phyloP scores from a whole-genome alignment of 2,797 vertebrate genomes.

The Cichlasoma orientale region DNA sequence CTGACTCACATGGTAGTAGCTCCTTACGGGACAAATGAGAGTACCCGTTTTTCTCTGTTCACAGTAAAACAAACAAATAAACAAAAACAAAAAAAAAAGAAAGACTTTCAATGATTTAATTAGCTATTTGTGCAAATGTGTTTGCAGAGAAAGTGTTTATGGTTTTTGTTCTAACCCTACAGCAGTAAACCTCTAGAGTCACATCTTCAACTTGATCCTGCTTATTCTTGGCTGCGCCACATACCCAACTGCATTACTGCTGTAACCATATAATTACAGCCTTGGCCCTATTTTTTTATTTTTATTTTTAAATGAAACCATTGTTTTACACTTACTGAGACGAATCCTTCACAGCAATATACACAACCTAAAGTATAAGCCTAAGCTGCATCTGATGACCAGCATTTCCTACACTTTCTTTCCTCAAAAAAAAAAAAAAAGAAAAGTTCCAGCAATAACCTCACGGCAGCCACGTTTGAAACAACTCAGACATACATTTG shows the following conservation, averaged over 20 bases:
- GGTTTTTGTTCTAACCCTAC: not conserved
- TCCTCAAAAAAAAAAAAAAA: not conserved
- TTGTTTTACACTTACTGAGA: not conserved
- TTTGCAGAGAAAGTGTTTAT: not conserved
- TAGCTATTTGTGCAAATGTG: not conserved
- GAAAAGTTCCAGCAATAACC: not conserved
- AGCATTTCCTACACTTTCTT: not conserved
- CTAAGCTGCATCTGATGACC: not conserved
- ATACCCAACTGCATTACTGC: constrained; percentile 3
- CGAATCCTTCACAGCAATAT: not conserved
- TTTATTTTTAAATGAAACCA: not conserved
- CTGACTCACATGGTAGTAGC: not conserved
- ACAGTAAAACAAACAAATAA: not conserved
- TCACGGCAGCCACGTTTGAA: not conserved
- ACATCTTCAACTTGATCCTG: constrained; percentile 1
- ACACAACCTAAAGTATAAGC: not conserved
- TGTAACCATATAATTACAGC: constrained; percentile 16
- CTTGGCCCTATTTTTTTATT: not conserved
- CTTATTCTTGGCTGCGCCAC: constrained; percentile 2
- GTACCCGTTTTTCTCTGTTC: not conserved
- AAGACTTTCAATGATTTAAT: not conserved
- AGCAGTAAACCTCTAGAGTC: not conserved
- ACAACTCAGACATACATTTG: not conserved
- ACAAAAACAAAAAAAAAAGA: not conserved
- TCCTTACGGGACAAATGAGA: not conserved